phyloP scores from a whole-genome alignment of 2,113 vertebrate species.

The Ginglymostoma cirratum region DNA sequence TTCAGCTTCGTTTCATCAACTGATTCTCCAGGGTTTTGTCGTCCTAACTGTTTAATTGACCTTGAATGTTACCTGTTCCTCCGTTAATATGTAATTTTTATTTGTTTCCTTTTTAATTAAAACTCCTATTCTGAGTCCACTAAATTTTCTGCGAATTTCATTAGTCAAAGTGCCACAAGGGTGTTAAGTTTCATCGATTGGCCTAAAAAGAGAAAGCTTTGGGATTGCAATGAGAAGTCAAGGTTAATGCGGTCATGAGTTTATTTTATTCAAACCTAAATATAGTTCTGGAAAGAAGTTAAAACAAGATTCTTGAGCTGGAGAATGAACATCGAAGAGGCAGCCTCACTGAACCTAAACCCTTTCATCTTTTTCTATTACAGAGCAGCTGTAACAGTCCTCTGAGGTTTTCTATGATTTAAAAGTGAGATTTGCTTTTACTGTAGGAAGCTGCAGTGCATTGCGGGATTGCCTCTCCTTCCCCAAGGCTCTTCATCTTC shows the following conservation, averaged over 20 bases:
- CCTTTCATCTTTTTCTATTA: not conserved
- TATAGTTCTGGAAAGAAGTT: not conserved
- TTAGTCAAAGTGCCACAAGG: not conserved
- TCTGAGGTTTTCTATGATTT: not conserved
- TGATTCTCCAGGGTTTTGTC: not conserved
- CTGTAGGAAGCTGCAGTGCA: not conserved
- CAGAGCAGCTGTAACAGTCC: conserved; percentile 27
- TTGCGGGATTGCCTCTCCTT: not conserved
- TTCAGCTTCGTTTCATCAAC: not conserved
- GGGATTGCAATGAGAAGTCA: not conserved
- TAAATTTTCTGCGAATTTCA: not conserved
- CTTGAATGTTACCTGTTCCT: not conserved
- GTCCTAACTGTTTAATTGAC: not conserved
- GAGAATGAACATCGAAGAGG: conserved; percentile 9
- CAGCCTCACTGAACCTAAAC: not conserved
- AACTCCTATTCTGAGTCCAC: not conserved
- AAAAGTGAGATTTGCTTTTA: not conserved
- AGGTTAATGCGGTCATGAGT: not conserved
- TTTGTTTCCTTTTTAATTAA: not conserved
- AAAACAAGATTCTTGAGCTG: conserved; percentile 10
- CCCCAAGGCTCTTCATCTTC: too few species aligned
- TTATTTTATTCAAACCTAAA: not conserved
- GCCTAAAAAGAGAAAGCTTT: not conserved
- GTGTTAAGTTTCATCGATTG: conserved; percentile 7
- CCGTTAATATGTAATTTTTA: not conserved